These are phyloP conservation scores for Arenaria interpres DNA, from an alignment of 2,113 vertebrate genomes.

Conservation along the genomic window DNA sequence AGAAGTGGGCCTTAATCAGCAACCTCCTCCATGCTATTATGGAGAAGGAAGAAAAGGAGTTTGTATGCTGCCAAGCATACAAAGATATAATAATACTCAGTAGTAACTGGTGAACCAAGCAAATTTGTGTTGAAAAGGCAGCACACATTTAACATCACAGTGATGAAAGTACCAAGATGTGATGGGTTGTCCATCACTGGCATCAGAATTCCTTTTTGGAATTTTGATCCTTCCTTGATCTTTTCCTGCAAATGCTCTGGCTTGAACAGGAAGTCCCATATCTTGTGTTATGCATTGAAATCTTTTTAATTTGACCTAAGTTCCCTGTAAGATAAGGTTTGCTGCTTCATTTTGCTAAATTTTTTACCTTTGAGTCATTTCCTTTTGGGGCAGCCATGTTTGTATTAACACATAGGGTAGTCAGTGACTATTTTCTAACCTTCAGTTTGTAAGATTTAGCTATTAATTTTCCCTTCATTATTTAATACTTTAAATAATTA, in stretches of 20 bases:
- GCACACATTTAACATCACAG: background rate
- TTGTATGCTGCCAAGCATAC: background rate
- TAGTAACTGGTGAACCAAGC: background rate
- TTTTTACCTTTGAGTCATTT: background rate
- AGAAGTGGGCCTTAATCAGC: background rate
- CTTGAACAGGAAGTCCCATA: background rate
- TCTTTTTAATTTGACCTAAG: background rate
- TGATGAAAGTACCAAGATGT: background rate
- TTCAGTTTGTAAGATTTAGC: background rate
- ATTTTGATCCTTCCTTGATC: background rate
- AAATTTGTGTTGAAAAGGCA: background rate
- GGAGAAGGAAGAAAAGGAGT: background rate
- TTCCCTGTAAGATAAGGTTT: background rate
- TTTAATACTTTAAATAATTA: background rate
- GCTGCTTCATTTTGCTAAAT: background rate
- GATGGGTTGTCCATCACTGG: background rate
- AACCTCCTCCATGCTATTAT: rapidly evolving
- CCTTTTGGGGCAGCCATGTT: background rate
- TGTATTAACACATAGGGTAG: background rate
- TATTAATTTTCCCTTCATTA: background rate
- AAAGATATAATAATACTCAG: background rate
- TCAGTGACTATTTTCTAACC: background rate
- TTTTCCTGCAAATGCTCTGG: background rate
- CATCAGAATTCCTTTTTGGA: background rate
- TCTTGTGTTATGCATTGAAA: background rate